These are phyloP conservation scores for Cerastoderma edule DNA, from an alignment of 2,888 invertebrate species.

Conservation along the genomic window DNA sequence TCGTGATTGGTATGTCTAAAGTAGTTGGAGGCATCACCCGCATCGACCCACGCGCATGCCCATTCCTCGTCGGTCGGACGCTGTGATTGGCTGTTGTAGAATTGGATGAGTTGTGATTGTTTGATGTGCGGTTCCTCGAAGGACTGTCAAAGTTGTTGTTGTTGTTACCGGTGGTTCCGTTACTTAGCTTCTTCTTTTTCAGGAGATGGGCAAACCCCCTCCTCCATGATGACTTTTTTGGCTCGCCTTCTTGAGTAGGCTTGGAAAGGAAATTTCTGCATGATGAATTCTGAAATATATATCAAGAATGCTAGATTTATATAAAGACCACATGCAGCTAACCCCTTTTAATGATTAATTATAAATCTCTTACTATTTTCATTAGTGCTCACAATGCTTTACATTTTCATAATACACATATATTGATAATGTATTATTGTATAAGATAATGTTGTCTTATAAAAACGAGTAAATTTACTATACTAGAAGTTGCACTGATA, in stretches of 20 bases:
- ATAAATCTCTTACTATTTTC: too few species aligned
- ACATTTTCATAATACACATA: too few species aligned
- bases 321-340: too few species aligned
- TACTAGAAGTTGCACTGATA: too few species aligned
- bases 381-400: too few species aligned
- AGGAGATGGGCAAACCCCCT: conserved; percentile 78
- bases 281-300: conserved; percentile 66
- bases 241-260: conserved; percentile 57
- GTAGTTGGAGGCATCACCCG: conserved; percentile 46
- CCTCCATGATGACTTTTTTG: conserved; percentile 72
- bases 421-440: too few species aligned
- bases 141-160: conserved; percentile 73
- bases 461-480: too few species aligned
- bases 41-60: conserved; percentile 56
- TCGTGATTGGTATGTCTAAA: conserved; percentile 50
- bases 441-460: too few species aligned
- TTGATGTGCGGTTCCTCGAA: conserved; percentile 65
- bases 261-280: conserved; percentile 62
- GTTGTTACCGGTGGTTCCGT: conserved; percentile 56
- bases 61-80: conserved; percentile 47
- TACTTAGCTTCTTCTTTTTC: conserved; percentile 69
- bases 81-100: conserved; percentile 26
- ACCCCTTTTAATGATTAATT: too few species aligned
- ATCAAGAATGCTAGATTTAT: too few species aligned
- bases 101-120: conserved; percentile 36